phyloP scores from a whole-genome alignment of 1,140 invertebrate genomes.

The Drosophila melanica region DNA sequence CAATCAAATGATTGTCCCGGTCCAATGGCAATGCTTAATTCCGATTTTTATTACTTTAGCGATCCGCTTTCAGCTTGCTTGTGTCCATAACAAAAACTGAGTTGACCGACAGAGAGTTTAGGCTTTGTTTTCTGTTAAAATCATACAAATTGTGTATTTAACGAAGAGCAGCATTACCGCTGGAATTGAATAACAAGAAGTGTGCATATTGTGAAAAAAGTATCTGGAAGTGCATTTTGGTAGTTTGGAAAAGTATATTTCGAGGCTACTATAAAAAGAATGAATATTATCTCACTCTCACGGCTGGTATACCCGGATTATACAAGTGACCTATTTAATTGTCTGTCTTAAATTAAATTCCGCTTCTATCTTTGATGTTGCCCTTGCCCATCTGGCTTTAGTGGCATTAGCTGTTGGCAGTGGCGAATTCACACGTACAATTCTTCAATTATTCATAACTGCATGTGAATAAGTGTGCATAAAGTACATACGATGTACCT shows the following conservation, averaged over 20 bases:
- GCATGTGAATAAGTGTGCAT: conserved; percentile 28
- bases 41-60: not conserved
- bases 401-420: conserved; percentile 16
- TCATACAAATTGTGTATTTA: not conserved
- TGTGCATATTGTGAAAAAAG: no score
- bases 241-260: no score
- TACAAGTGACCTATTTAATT: no score
- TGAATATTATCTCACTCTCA: no score
- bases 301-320: no score
- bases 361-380: not conserved
- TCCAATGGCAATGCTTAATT: not conserved
- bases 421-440: conserved; percentile 63
- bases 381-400: conserved; percentile 47
- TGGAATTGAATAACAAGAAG: no score
- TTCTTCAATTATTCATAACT: conserved; percentile 65
- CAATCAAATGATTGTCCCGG: not conserved
- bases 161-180: no score
- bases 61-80: conserved; percentile 6
- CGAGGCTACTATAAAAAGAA: no score
- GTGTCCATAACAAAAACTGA: conserved; percentile 10
- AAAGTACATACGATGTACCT: conserved; percentile 3
- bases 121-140: conserved; percentile 42
- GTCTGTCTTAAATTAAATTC: no score
- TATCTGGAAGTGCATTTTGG: no score
- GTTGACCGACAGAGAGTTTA: not conserved